Base-by-base conservation (phyloP, 2,888 invertebrate genomes). In the Spilosoma lubricipeda region DNA sequence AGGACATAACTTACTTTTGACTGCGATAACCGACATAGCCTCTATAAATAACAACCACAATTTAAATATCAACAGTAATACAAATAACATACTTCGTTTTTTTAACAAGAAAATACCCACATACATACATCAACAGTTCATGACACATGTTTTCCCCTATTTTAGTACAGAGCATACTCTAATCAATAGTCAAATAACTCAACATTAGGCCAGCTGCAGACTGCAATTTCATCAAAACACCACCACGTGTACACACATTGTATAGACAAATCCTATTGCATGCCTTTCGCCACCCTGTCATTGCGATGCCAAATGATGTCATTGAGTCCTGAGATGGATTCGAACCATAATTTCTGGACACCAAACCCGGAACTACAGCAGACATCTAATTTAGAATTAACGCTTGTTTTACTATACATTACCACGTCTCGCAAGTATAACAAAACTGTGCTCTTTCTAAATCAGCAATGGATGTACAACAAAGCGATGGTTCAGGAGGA, bases 311-410 rank as follows among this genome's bases (percentile, higher is more conserved):
- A 90, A 94, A 94, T 93, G 94, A 94, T 93, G 93, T 94, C 94
- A 94, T 95, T 93, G 90, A 87, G 89, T 85, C 88, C 91, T 91
- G 94, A 94, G 95, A 95, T 94, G 94, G 93, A 95, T 95, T 93
- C 90, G 88, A 89, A 90, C 94, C 91, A 95, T 95, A 94, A 95
- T 94, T 94, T 91, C 93, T 92, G 94, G 88, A 93, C 90, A 90
- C 91, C 89, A 88, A 85, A 81, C 89, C 74, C 71, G 66, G 74
- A 11, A 94, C 90, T 81, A 85, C 69, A 70, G 80, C 4, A 65
- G 71, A 42, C n/a, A 23, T 27, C 71, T 71, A 64, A 70, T 75
- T 52, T 67, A 1, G 39, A n/a, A 13, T 45, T 45, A 1, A 73
- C 79, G 7, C n/a, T 7, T 63, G 56, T 73, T 80, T 77, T 13